These are phyloP conservation scores for Furnarius figulus DNA, from an alignment of 2,113 vertebrate species.

Conservation along the genomic window DNA sequence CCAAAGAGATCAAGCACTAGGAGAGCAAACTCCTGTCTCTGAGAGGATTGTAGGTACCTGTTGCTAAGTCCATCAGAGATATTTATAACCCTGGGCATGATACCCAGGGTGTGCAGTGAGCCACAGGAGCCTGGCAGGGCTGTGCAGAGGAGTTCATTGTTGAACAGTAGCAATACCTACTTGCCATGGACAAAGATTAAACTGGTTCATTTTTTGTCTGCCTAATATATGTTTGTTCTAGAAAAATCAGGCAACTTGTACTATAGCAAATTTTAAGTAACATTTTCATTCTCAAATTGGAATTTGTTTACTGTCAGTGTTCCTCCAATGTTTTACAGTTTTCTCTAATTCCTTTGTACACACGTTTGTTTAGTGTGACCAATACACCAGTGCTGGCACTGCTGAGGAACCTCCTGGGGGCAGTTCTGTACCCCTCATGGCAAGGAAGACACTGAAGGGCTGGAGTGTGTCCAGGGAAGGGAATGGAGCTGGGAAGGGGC, in stretches of 20 bases:
- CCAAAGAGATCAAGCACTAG: neutral
- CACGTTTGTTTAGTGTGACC: neutral
- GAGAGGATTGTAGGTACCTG: constrained; percentile 22
- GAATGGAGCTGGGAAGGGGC: neutral
- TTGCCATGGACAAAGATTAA: neutral
- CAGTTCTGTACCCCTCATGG: neutral
- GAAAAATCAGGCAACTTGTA: neutral
- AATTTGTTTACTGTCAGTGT: neutral
- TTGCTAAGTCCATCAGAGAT: constrained; percentile 49
- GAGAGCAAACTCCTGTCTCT: neutral
- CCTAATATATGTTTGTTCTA: neutral
- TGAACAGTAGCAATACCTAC: neutral
- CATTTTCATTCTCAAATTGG: neutral
- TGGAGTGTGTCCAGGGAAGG: neutral
- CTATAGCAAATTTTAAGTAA: neutral
- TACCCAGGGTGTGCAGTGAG: constrained; percentile 5
- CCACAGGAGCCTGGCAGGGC: neutral
- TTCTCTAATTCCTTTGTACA: neutral
- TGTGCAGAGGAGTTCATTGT: neutral
- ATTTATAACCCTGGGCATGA: constrained; percentile 39
- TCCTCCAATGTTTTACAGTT: neutral
- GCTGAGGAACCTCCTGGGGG: neutral
- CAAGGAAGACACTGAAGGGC: neutral
- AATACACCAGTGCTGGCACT: neutral
- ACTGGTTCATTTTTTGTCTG: neutral